These are phyloP conservation scores for Cricetomys ansorgei DNA, from an alignment of 2,113 vertebrate species.

Conservation along the genomic window DNA sequence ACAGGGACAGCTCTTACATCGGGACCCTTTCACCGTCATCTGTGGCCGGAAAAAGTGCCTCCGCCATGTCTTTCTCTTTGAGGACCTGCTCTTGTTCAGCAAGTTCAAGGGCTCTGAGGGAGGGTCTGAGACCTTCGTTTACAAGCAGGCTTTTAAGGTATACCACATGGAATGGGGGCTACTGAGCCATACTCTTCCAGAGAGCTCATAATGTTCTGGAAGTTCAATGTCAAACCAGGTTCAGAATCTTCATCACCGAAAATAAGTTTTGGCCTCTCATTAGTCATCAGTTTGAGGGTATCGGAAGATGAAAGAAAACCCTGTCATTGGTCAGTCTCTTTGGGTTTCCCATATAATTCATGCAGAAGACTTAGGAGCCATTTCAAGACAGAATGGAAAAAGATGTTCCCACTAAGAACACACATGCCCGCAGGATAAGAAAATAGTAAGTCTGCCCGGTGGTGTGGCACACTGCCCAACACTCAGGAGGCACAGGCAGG, in stretches of 20 bases:
- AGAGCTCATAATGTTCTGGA: not conserved
- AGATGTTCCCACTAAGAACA: not conserved
- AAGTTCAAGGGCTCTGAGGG: constrained; percentile 90
- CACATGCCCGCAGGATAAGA: not conserved
- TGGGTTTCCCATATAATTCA: not conserved
- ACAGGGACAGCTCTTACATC: constrained; percentile 92
- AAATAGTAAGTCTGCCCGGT: too few relatives aligned
- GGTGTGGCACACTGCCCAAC: not conserved
- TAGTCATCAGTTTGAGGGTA: not conserved
- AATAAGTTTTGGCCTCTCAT: constrained; percentile 1
- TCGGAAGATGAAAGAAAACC: not conserved
- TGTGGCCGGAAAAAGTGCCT: constrained; percentile 90
- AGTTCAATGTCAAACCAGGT: not conserved
- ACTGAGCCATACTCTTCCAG: not conserved
- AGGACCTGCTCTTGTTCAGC: constrained; percentile 92
- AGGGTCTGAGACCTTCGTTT: constrained; percentile 86
- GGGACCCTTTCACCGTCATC: constrained; percentile 91
- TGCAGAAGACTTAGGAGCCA: not conserved
- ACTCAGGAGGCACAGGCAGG: not conserved
- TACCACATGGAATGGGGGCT: too few relatives aligned
- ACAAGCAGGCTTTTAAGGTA: constrained; percentile 81
- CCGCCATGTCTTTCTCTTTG: constrained; percentile 93
- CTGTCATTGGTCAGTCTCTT: not conserved
- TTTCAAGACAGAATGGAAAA: constrained; percentile 11
- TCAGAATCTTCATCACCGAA: constrained; percentile 25